Evolutionary conservation across 1,140 invertebrate genomes (phyloP).

Genomic region (Sycophaga agraensis): DNA sequence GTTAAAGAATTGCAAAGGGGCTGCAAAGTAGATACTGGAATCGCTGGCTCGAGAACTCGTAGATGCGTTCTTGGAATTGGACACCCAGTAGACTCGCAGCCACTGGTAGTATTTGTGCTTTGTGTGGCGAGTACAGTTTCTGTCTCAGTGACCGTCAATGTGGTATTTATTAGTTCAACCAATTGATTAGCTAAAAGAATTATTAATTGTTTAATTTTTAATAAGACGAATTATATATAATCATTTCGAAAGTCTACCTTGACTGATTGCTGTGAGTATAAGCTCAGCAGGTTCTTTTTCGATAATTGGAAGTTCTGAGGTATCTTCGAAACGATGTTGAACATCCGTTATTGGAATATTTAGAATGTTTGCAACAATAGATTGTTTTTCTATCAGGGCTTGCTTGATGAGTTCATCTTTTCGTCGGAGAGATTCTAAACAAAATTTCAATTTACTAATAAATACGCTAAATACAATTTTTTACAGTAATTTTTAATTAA

Average conservation of each 20-base stretch:
- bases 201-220: no score
- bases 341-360: conserved; percentile 73
- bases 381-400: conserved; percentile 74
- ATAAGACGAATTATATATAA: no score
- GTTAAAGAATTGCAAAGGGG: conserved; percentile 56
- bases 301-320: conserved; percentile 56
- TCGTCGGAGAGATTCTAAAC: conserved; percentile 69
- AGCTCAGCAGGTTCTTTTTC: conserved; percentile 70
- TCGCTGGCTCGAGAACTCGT: conserved; percentile 46
- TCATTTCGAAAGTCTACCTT: conserved; percentile 57
- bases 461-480: no score
- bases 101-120: conserved; percentile 26
- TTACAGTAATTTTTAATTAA: no score
- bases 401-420: conserved; percentile 72
- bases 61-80: conserved; percentile 37
- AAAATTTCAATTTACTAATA: background rate
- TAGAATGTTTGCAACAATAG: conserved; percentile 74
- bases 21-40: conserved; percentile 52
- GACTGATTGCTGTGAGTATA: conserved; percentile 70
- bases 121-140: conserved; percentile 54
- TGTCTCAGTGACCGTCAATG: conserved; percentile 58
- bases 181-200: conserved; percentile 59
- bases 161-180: conserved; percentile 58
- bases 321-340: conserved; percentile 67
- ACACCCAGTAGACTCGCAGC: conserved; percentile 45